These are phyloP conservation scores for Sebastes vulpes DNA, from an alignment of 2,797 vertebrate species.

Conservation along the genomic window DNA sequence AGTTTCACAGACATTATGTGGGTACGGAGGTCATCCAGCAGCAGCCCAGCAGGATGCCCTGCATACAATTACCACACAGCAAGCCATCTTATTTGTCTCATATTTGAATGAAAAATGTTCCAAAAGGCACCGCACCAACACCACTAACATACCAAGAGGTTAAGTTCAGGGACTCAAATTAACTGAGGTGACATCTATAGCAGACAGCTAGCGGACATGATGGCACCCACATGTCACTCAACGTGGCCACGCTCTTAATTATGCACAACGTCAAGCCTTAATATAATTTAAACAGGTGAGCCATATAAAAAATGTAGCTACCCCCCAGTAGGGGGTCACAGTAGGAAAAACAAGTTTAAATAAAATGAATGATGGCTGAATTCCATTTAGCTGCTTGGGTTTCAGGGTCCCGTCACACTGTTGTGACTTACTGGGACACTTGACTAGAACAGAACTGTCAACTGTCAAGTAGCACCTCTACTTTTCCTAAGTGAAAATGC, in stretches of 20 bases:
- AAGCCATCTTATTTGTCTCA: background rate
- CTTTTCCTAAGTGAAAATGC: too few relatives aligned
- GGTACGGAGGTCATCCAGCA: background rate
- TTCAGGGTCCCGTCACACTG: too few relatives aligned
- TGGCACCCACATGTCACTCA: background rate
- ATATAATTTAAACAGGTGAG: background rate
- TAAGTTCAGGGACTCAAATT: background rate
- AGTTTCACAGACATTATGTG: background rate
- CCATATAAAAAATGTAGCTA: too few relatives aligned
- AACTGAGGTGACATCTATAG: background rate
- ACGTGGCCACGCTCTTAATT: background rate
- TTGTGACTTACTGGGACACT: too few relatives aligned
- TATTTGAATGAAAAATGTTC: background rate
- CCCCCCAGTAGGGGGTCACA: too few relatives aligned
- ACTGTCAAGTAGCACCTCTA: too few relatives aligned
- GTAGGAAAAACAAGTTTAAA: too few relatives aligned
- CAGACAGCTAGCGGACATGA: background rate
- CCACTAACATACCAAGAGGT: background rate
- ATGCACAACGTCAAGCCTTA: background rate
- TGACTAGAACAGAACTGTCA: too few relatives aligned
- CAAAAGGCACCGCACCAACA: background rate
- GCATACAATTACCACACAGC: background rate
- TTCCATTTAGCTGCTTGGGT: too few relatives aligned
- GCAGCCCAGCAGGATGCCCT: background rate
- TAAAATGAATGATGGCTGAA: too few relatives aligned